Conservation (phyloP, 92 coral and sea anemone species). For the Bergia sp. region DNA sequence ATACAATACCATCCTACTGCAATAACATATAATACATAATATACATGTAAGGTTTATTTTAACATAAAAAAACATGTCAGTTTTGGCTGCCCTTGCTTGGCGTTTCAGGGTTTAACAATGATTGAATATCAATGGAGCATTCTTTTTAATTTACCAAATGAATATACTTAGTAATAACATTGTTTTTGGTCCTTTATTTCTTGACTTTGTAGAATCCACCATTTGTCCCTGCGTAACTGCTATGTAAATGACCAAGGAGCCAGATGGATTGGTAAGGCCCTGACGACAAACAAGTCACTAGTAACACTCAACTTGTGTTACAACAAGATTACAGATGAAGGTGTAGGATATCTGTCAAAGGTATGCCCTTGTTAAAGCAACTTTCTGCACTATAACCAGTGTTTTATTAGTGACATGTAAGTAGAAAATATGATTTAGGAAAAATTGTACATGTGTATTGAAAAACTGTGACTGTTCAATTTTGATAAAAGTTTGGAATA, state of each 20-base stretch:
- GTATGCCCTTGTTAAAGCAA: conserved; percentile 40
- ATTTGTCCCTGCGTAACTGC: conserved; percentile 89
- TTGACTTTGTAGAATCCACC: conserved; percentile 73
- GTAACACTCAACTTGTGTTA: conserved; percentile 87
- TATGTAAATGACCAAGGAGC: conserved; percentile 97
- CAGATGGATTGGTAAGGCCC: conserved; percentile 84
- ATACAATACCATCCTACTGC: too few relatives aligned
- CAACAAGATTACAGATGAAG: conserved; percentile 96
- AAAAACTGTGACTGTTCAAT: too few relatives aligned
- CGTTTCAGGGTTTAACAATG: too few relatives aligned
- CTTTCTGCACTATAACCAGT: neutral
- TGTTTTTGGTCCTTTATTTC: neutral
- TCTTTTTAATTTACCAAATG: too few relatives aligned
- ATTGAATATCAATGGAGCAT: too few relatives aligned
- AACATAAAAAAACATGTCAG: too few relatives aligned
- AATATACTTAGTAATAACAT: neutral
- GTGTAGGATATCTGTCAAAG: conserved; percentile 80
- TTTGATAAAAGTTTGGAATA: too few relatives aligned
- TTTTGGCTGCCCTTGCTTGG: too few relatives aligned
- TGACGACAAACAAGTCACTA: conserved; percentile 81
- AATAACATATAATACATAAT: too few relatives aligned
- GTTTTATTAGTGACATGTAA: neutral
- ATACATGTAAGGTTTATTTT: too few relatives aligned
- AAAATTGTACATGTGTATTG: too few relatives aligned
- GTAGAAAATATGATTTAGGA: neutral